phyloP scores from a whole-genome alignment of 2,888 invertebrate species.

The Elysia crispata region DNA sequence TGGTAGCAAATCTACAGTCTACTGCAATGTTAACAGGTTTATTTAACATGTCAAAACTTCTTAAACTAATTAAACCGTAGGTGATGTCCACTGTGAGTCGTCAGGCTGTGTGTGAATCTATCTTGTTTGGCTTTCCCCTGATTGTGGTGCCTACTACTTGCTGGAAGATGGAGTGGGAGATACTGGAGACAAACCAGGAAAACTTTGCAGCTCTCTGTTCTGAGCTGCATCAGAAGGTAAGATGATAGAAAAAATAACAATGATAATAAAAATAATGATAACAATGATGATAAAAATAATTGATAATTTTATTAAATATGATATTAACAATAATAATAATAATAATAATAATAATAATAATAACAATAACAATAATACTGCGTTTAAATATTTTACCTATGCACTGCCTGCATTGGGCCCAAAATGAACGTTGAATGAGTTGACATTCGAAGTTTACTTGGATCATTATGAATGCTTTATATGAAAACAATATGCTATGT shows the following conservation, averaged over 20 bases:
- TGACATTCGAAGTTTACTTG: too few relatives aligned
- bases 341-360: too few relatives aligned
- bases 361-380: too few relatives aligned
- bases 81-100: not conserved
- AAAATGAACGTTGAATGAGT: too few relatives aligned
- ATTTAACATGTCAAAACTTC: not conserved
- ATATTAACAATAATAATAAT: too few relatives aligned
- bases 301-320: too few relatives aligned
- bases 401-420: too few relatives aligned
- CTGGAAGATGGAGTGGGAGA: slow-evolving; percentile 77
- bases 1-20: not conserved
- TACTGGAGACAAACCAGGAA: slow-evolving; percentile 72
- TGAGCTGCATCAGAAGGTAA: slow-evolving; percentile 65
- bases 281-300: too few relatives aligned
- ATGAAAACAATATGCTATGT: too few relatives aligned
- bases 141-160: slow-evolving; percentile 71
- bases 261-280: not conserved
- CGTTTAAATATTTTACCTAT: too few relatives aligned
- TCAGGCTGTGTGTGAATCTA: slow-evolving; percentile 38
- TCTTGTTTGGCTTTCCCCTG: slow-evolving; percentile 65
- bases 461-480: too few relatives aligned
- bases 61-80: not conserved
- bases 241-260: not conserved
- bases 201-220: slow-evolving; percentile 68
- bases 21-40: not conserved